Conservation (phyloP, 2,797 vertebrate species). For the Chloroceryle amazona region DNA sequence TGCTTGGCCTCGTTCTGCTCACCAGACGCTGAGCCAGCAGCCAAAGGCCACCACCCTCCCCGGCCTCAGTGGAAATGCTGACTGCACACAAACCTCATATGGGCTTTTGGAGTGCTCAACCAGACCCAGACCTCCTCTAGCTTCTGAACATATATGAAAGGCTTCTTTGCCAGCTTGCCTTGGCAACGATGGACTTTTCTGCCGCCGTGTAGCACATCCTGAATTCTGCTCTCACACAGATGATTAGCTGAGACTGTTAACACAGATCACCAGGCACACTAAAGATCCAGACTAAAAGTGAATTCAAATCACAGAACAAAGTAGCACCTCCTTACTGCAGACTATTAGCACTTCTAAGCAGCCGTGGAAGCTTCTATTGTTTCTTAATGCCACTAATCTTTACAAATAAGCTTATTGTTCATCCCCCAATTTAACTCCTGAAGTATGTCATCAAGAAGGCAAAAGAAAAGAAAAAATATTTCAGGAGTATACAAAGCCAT, state of each 20-base stretch:
- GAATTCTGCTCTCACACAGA: neutral
- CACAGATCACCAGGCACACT: neutral
- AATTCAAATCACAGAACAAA: neutral
- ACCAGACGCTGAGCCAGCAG: neutral
- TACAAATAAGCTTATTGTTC: neutral
- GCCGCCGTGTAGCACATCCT: neutral
- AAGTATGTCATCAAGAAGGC: neutral
- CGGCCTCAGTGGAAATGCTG: neutral
- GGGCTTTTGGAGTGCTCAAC: accelerated
- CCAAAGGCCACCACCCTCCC: neutral
- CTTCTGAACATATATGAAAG: neutral
- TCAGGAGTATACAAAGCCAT: neutral
- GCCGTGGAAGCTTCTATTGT: neutral
- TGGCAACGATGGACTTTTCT: neutral
- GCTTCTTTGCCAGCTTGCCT: neutral
- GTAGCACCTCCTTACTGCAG: neutral
- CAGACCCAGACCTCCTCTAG: neutral
- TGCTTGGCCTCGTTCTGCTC: neutral
- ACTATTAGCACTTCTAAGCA: neutral
- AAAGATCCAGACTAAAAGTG: neutral
- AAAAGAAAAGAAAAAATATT: neutral
- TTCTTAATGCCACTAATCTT: neutral
- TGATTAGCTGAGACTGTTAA: neutral
- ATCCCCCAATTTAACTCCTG: neutral
- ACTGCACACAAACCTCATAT: neutral